Conservation (phyloP, 2,113 vertebrate species). For the Actinemys pallida region DNA sequence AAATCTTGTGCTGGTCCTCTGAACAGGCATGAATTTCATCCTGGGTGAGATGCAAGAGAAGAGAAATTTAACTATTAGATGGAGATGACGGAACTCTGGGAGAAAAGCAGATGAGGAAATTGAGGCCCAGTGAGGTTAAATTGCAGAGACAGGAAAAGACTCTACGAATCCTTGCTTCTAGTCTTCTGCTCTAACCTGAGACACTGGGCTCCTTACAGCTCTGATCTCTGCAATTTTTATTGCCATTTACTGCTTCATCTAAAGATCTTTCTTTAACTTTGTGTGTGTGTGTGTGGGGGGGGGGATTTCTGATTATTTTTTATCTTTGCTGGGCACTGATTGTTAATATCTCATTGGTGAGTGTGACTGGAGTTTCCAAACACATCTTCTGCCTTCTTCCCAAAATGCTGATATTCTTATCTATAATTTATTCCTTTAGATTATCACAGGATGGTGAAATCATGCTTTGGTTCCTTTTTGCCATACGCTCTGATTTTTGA, state of each 20-base stretch:
- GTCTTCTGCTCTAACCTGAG: not conserved
- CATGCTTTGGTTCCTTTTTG: not conserved
- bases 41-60: not conserved
- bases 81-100: not conserved
- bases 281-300: too few relatives aligned
- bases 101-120: not conserved
- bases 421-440: not conserved
- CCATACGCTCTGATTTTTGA: not conserved
- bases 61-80: not conserved
- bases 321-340: not conserved
- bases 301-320: not conserved
- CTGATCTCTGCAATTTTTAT: not conserved
- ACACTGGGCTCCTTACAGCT: not conserved
- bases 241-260: not conserved
- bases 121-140: not conserved
- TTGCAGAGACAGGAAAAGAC: not conserved
- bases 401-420: not conserved
- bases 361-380: not conserved
- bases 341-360: not conserved
- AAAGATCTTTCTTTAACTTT: not conserved
- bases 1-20: too few relatives aligned
- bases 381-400: not conserved
- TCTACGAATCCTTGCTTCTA: not conserved
- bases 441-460: not conserved
- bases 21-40: not conserved